Base-by-base conservation (phyloP, 2,113 vertebrate genomes). In the Cephalopholis sonnerati region DNA sequence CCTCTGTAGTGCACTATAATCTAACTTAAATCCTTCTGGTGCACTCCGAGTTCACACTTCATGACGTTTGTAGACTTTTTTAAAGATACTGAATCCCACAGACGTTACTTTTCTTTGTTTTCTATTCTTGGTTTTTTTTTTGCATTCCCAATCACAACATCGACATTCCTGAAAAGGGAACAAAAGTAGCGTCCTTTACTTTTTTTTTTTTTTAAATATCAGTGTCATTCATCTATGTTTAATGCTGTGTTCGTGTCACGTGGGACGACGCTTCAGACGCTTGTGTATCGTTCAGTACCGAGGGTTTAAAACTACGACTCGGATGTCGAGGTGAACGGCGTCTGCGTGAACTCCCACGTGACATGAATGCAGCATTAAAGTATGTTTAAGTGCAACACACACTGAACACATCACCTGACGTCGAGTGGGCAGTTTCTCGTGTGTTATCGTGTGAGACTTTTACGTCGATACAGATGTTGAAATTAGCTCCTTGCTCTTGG, bases 21-120 rank as follows among this genome's bases (percentile, higher is more conserved):
- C 64, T 50, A 25, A 41, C 70, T 11, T 51, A 36, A 64, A 53
- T 18, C 54, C 24, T 76, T 64, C 65, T 13, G 25, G 82, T 80
- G 83, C 81, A 89, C 90, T 86, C 82, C 71, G 29, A 86, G 83
- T 79, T 91, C 71, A 81, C 63, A 51, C 6, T 63, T 63, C 25
- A 54, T 4, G 13, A 72, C 22, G 0, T 24, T 61, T 64, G 17
- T 20, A 20, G 5, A 58, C 12, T 71, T 59, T 58, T 57, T 29
- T 22, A 13, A 27, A 39, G 3, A 20, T 10, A 27, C 70, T 68
- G 32, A 50, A 77, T 55, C 51, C 57, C n/a, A 48, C 25, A 24
- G 79, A 62, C 1, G 12, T 63, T 55, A 36, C n/a, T 29, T 59
- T 65, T 53, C 61, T 46, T 68, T 2, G 13, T 65, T 32, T 22